Base-by-base conservation (phyloP, 2,797 vertebrate species). In the Hoplostethus atlanticus region DNA sequence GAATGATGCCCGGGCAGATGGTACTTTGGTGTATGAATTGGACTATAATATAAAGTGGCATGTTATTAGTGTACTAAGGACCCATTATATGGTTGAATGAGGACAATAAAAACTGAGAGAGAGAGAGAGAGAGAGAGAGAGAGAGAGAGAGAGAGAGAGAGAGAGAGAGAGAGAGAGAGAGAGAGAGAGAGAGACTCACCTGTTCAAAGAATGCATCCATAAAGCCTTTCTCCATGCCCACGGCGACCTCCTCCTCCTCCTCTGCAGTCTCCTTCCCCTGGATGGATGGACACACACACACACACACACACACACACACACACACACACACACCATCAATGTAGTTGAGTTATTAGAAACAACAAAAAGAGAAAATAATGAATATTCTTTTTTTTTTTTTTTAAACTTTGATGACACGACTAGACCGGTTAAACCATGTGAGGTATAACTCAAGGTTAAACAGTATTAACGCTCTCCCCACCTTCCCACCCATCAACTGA, bases 171-270 rank as follows among this genome's bases (percentile, higher is more conserved):
- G 42, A 31, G 31, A 38, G 44, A 12, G 21, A 21, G 2, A 52
- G 57, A 31, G 31, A 15, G 34, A 31, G 21, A 66, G 11, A 74
- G 2, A 54, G 21, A 79, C 93, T 81, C 92, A 99, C 98, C 96
- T 98, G 97, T 79, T 98, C 97, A 34, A 99, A 99, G 95, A 99
- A 99, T 85, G 98, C 97, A 0, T 98, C 97, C 97, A 99, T 98
- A 72, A 98, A 99, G 84, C 94, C 97, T 80, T 97, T 96, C 78
- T 98, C 97, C 95, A 98, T 91, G 0, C 95, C 95, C 73, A 98
- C 96, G 0, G 96, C 92, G 38, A 99, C 97, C 77, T 98, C 97
- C 51, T 98, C 97, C 6, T 98, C 96, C 1, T 98, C 97, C 0
- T 97, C 97, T 0, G 94, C 94, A 0, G 94, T 96, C 90, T 97